phyloP scores from a whole-genome alignment of 2,113 vertebrate genomes.

The Heteronetta atricapilla region DNA sequence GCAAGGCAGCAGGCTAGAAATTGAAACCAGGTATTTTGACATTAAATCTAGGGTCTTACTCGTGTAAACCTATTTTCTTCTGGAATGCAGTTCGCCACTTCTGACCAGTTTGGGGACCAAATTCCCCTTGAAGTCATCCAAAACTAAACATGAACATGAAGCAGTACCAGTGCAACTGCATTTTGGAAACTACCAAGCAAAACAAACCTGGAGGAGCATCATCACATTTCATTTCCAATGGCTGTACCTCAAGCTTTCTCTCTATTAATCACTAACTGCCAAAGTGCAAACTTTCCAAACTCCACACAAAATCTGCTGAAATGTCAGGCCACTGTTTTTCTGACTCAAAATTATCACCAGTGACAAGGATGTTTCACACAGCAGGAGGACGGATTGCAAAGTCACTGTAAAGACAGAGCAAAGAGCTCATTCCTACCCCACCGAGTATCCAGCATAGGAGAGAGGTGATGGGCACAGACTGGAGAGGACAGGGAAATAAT shows the following conservation, averaged over 20 bases:
- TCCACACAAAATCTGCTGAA: neutral
- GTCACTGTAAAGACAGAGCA: neutral
- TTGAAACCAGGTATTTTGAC: neutral
- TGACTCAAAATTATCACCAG: neutral
- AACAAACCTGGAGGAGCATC: neutral
- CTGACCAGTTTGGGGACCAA: neutral
- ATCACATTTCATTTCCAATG: neutral
- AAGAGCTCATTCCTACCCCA: neutral
- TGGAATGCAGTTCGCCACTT: neutral
- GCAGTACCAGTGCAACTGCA: neutral
- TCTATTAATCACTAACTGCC: neutral
- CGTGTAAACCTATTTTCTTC: neutral
- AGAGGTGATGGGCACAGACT: neutral
- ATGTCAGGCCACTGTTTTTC: neutral
- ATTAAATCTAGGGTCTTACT: neutral
- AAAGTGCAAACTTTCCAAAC: neutral
- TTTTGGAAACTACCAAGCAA: neutral
- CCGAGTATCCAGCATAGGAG: neutral
- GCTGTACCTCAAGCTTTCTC: neutral
- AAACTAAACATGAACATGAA: neutral
- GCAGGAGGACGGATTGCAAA: neutral
- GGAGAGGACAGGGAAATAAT: neutral
- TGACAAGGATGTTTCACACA: neutral
- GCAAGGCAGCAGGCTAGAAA: neutral
- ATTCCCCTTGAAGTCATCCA: neutral